Evolutionary conservation across 2,888 invertebrate species (phyloP).

Genomic region (Papilio elwesi): DNA sequence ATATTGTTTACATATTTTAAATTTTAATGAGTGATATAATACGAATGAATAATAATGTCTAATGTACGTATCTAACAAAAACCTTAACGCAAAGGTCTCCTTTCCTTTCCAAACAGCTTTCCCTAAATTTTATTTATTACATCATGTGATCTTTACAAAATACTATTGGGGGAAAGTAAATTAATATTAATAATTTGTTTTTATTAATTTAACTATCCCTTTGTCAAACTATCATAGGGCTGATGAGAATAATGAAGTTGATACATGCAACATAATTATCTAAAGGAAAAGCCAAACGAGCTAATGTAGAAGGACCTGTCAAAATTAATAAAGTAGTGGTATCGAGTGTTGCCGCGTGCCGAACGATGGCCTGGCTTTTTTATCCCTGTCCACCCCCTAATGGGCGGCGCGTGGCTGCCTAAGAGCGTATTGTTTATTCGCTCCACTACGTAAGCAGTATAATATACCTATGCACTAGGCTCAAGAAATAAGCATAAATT

Average conservation of each 20-base stretch:
- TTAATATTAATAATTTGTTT: too few relatives aligned
- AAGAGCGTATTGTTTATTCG: conserved; percentile 64
- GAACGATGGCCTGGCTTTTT: conserved; percentile 58
- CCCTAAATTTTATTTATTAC: too few relatives aligned
- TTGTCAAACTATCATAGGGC: not conserved
- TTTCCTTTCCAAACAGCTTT: too few relatives aligned
- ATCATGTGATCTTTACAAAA: too few relatives aligned
- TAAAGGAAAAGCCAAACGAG: conserved; percentile 58
- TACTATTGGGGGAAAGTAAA: too few relatives aligned
- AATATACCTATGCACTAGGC: conserved; percentile 44
- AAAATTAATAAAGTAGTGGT: conserved; percentile 74
- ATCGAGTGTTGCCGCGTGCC: conserved; percentile 76
- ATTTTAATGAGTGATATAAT: conserved; percentile 10
- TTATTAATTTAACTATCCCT: not conserved
- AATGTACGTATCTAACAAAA: too few relatives aligned
- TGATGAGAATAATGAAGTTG: conserved; percentile 37
- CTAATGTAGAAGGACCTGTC: conserved; percentile 64
- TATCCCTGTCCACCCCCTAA: conserved; percentile 62
- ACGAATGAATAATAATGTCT: not conserved
- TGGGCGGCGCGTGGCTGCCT: conserved; percentile 70
- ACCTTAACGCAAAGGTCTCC: too few relatives aligned
- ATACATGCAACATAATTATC: conserved; percentile 48
- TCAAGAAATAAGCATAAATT: conserved; percentile 22
- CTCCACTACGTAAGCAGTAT: conserved; percentile 47
- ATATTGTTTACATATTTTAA: conserved; percentile 37